Percentiles rank a stretch among this genome's conserved stretches.
Conservation (phyloP, 2,113 vertebrate genomes). For the Egretta garzetta region DNA sequence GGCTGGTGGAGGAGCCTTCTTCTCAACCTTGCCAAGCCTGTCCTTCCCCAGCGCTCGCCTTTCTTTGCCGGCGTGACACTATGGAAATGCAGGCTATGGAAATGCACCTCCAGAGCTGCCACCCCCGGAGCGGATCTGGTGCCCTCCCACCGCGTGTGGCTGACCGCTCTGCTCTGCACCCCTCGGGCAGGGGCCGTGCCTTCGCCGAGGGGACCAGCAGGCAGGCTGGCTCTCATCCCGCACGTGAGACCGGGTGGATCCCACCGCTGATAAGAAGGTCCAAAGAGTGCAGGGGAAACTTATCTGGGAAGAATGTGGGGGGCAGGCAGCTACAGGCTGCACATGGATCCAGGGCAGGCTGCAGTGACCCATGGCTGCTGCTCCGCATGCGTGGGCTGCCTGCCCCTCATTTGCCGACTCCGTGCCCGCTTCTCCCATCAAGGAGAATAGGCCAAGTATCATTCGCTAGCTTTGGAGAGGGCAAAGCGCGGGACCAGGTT, state of each 20-base stretch:
- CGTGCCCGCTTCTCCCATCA: neutral
- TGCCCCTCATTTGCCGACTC: neutral
- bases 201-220: neutral
- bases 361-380: neutral
- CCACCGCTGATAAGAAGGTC: neutral
- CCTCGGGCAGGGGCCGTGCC: neutral
- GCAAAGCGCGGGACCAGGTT: neutral
- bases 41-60: neutral
- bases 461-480: neutral
- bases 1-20: conserved; percentile 49
- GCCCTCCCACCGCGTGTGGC: neutral
- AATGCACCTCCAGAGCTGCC: conserved; percentile 33
- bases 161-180: neutral
- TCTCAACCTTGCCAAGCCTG: neutral
- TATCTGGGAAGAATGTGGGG: neutral
- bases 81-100: conserved; percentile 52
- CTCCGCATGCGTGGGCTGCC: neutral
- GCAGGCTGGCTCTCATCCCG: neutral
- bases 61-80: conserved; percentile 14
- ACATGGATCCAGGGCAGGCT: neutral
- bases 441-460: neutral
- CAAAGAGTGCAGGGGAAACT: neutral
- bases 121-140: neutral
- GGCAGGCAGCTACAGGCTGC: neutral
- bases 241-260: neutral